phyloP scores from a whole-genome alignment of 1,140 invertebrate species.

The Propsilocerus akamusi region DNA sequence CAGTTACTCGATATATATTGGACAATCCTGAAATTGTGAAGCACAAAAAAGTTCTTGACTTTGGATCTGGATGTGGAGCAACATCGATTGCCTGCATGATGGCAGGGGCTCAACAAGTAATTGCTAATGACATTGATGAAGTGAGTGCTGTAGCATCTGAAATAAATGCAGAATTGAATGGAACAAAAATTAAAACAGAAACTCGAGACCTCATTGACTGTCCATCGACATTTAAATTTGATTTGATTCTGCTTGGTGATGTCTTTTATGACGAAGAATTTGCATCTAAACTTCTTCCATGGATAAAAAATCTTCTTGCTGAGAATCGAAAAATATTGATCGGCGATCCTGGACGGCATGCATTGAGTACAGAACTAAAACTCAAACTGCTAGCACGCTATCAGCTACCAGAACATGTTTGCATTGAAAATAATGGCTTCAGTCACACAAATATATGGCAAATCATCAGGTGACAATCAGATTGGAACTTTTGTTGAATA shows the following conservation, averaged over 20 bases:
- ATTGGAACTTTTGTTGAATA: no score
- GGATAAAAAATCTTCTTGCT: constrained; percentile 20
- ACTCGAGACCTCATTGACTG: constrained; percentile 23
- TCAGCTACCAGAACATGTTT: constrained; percentile 15
- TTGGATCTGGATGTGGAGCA: constrained; percentile 26
- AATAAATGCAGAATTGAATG: constrained; percentile 29
- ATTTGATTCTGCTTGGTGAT: constrained; percentile 32
- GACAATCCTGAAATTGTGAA: constrained; percentile 21
- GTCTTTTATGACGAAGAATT: constrained; percentile 35
- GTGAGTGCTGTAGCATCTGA: constrained; percentile 23
- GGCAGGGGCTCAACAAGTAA: constrained; percentile 13
- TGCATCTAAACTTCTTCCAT: constrained; percentile 23
- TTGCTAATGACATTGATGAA: constrained; percentile 28
- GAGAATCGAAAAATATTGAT: constrained; percentile 21
- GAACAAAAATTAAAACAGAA: constrained; percentile 20
- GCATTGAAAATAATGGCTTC: constrained; percentile 20
- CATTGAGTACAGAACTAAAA: constrained; percentile 11
- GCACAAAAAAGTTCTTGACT: constrained; percentile 18
- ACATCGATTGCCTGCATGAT: constrained; percentile 23
- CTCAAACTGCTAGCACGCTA: constrained; percentile 13
- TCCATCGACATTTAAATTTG: constrained; percentile 14
- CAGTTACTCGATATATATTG: constrained; percentile 27
- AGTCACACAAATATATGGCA: no score
- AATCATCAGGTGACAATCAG: no score
- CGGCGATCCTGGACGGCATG: constrained; percentile 24